A percentile compares a stretch with the other conserved stretches of the same genome.
phyloP scores from a whole-genome alignment of 2,113 vertebrate species.

The Spermophilus dauricus region DNA sequence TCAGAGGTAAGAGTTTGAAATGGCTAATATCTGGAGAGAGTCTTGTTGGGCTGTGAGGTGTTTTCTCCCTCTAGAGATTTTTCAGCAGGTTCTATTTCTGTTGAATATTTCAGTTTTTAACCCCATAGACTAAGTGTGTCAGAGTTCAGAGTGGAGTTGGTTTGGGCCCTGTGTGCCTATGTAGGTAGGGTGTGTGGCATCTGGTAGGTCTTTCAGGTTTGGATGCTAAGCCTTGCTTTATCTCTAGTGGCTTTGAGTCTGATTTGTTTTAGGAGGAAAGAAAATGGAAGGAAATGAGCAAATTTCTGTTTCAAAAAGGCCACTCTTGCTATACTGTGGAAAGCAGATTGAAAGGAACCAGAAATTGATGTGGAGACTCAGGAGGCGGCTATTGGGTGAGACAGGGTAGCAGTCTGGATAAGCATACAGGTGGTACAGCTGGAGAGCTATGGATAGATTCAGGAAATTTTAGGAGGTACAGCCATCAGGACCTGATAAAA shows the following conservation, averaged over 20 bases:
- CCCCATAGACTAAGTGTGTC: background rate
- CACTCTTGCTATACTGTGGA: background rate
- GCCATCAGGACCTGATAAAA: background rate
- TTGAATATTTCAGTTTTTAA: background rate
- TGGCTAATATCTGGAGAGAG: background rate
- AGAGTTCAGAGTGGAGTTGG: background rate
- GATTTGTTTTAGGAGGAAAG: background rate
- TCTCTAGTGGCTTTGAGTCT: background rate
- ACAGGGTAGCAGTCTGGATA: background rate
- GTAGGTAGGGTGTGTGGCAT: background rate
- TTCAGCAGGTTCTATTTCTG: background rate
- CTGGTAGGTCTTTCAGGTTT: background rate
- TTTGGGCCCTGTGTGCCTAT: background rate
- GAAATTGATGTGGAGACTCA: background rate
- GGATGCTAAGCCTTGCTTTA: background rate
- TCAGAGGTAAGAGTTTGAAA: background rate
- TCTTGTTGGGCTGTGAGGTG: background rate
- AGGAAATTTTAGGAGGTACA: background rate
- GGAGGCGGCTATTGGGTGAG: background rate
- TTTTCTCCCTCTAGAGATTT: background rate
- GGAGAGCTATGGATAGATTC: background rate
- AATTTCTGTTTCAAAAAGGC: background rate
- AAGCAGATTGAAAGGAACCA: background rate
- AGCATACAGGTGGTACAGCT: background rate
- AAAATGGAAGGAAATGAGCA: background rate